Evolutionary conservation across 2,888 invertebrate genomes (phyloP).

Genomic region (Sialis fuliginosa): DNA sequence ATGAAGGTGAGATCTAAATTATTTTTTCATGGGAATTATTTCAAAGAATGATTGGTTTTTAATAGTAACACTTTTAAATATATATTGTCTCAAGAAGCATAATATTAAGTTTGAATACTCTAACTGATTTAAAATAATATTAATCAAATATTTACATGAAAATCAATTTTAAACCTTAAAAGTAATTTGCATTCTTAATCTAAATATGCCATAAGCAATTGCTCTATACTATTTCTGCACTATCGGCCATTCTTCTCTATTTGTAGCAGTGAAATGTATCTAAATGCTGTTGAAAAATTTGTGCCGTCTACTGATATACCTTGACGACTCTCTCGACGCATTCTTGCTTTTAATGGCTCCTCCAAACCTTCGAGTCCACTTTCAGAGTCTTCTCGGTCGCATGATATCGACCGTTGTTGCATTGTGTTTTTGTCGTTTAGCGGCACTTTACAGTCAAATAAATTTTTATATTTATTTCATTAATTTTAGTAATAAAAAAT

Average conservation of each 20-base stretch:
- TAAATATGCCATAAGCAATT: background rate
- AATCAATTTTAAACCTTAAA: too few species aligned
- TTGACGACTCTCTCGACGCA: constrained; percentile 44
- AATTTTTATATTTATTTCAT: background rate
- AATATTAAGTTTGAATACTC: too few species aligned
- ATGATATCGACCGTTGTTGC: constrained; percentile 44
- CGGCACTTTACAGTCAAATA: constrained; percentile 28
- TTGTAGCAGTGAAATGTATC: constrained; percentile 1
- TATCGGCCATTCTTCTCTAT: background rate
- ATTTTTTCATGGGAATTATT: too few species aligned
- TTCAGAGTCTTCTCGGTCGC: constrained; percentile 39
- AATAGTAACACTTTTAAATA: too few species aligned
- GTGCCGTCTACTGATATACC: constrained; percentile 25
- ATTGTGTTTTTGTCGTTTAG: constrained; percentile 46
- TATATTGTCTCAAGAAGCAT: too few species aligned
- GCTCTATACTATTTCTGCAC: background rate
- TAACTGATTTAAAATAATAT: too few species aligned
- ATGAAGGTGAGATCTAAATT: too few species aligned
- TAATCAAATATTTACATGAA: too few species aligned
- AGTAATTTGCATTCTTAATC: background rate
- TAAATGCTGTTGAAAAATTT: background rate
- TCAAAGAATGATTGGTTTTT: too few species aligned
- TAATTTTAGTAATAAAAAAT: background rate
- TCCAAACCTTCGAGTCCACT: constrained; percentile 44
- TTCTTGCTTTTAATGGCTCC: constrained; percentile 43